phyloP scores from a whole-genome alignment of 2,797 vertebrate species.

The Cossypha dichroa region DNA sequence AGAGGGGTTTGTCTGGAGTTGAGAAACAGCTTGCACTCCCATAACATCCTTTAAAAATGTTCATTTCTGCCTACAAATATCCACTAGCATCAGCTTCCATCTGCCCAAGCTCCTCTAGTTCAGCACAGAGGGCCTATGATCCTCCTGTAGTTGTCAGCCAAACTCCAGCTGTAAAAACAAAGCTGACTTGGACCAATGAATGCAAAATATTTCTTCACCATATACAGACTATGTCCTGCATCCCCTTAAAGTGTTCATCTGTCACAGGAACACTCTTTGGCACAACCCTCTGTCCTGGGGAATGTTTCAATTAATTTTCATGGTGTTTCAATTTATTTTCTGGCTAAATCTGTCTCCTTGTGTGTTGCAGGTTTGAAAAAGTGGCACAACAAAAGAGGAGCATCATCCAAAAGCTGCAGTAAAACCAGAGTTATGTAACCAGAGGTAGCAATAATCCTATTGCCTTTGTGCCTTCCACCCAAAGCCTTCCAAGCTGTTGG shows the following conservation, averaged over 20 bases:
- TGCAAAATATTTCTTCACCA: background rate
- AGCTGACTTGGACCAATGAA: background rate
- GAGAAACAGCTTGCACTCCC: background rate
- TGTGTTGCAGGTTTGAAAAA: background rate
- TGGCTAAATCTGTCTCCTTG: background rate
- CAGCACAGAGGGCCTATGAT: background rate
- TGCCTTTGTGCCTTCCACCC: background rate
- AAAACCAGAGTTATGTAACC: accelerated
- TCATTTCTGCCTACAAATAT: background rate
- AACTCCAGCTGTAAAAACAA: slow-evolving; percentile 59
- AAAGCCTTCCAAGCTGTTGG: background rate
- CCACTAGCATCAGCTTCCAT: slow-evolving; percentile 7
- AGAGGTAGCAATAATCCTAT: background rate
- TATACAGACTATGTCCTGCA: background rate
- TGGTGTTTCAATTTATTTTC: background rate
- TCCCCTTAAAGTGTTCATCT: background rate
- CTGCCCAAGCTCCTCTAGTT: background rate
- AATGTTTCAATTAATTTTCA: background rate
- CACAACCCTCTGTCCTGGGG: background rate
- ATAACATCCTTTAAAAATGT: background rate
- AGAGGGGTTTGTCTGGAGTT: background rate
- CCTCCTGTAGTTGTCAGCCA: background rate
- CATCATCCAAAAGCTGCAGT: background rate
- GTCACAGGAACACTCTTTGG: background rate
- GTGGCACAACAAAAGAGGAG: background rate